Evolutionary conservation across 1,140 invertebrate species (phyloP).

Genomic region (Drosophila burlai): DNA sequence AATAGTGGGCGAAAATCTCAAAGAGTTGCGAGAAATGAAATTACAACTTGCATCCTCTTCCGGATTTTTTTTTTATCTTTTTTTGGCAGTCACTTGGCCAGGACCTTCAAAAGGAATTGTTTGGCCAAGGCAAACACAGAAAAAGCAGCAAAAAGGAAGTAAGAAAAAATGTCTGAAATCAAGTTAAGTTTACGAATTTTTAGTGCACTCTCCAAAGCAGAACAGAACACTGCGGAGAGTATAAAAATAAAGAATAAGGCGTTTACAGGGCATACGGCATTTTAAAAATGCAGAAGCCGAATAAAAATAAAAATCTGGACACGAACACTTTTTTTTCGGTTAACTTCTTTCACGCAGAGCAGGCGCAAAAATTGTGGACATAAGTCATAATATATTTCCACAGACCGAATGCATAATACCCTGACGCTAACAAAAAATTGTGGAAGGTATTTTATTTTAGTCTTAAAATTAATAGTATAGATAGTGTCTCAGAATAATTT

Average conservation of each 20-base stretch:
- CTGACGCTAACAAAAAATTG: background rate
- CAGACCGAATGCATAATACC: background rate
- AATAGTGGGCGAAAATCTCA: slow-evolving; percentile 23
- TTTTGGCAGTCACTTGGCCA: slow-evolving; percentile 44
- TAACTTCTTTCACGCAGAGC: slow-evolving; percentile 2
- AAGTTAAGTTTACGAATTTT: slow-evolving; percentile 66
- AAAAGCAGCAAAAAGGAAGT: slow-evolving; percentile 30
- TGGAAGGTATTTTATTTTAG: too few relatives aligned
- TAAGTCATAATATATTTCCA: background rate
- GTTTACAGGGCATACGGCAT: slow-evolving; percentile 52
- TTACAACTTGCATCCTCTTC: slow-evolving; percentile 76
- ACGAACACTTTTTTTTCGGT: background rate
- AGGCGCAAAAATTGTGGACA: slow-evolving; percentile 5
- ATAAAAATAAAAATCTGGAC: background rate
- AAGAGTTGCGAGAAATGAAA: slow-evolving; percentile 71
- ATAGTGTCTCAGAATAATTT: background rate
- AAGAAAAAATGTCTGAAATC: slow-evolving; percentile 40
- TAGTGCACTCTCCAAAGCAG: slow-evolving; percentile 44
- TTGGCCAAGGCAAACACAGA: slow-evolving; percentile 72
- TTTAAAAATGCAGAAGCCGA: slow-evolving; percentile 56
- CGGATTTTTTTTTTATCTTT: background rate
- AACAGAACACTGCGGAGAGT: background rate
- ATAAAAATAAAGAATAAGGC: slow-evolving; percentile 50
- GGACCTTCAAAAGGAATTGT: slow-evolving; percentile 61
- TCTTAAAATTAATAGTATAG: too few relatives aligned